Percentiles rank a stretch among this genome's conserved stretches.
These are phyloP conservation scores for Tupaia chinensis DNA, from an alignment of 2,113 vertebrate genomes.

Conservation along the genomic window DNA sequence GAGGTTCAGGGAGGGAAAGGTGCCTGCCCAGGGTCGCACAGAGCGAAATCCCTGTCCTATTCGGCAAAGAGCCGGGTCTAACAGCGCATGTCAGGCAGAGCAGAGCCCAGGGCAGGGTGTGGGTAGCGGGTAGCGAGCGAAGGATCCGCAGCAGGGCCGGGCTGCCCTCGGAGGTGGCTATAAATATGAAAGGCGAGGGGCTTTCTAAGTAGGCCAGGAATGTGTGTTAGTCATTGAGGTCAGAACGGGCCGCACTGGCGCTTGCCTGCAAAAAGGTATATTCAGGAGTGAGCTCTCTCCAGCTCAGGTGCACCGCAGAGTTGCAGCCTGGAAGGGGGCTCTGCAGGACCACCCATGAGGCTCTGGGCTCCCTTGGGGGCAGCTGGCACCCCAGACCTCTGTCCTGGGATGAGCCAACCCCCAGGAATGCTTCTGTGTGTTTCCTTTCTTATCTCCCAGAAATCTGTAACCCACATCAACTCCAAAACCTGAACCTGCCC, in stretches of 20 bases:
- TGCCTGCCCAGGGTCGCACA: neutral
- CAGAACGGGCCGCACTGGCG: slow-evolving; percentile 44
- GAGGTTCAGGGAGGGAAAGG: neutral
- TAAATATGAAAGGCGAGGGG: slow-evolving; percentile 80
- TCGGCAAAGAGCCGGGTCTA: neutral
- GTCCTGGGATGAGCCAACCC: rapidly evolving
- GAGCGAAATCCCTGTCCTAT: neutral
- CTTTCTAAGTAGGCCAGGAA: slow-evolving; percentile 82
- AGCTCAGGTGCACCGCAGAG: neutral
- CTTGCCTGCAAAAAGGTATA: neutral
- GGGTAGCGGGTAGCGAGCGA: neutral
- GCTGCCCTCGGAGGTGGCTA: slow-evolving; percentile 75
- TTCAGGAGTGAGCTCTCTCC: slow-evolving; percentile 3
- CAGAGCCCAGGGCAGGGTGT: neutral
- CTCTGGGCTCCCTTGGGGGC: neutral
- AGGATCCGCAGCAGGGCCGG: neutral
- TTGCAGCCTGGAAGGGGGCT: neutral
- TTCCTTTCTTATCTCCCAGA: neutral
- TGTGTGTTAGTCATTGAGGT: slow-evolving; percentile 85
- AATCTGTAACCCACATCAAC: neutral
- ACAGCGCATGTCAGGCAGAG: neutral
- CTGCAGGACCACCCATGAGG: no score
- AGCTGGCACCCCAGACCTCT: neutral
- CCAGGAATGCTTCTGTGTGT: neutral
- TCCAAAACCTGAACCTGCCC: neutral